Conservation (phyloP, 2,113 vertebrate genomes). For the Brachyhypopomus occidentalis region DNA sequence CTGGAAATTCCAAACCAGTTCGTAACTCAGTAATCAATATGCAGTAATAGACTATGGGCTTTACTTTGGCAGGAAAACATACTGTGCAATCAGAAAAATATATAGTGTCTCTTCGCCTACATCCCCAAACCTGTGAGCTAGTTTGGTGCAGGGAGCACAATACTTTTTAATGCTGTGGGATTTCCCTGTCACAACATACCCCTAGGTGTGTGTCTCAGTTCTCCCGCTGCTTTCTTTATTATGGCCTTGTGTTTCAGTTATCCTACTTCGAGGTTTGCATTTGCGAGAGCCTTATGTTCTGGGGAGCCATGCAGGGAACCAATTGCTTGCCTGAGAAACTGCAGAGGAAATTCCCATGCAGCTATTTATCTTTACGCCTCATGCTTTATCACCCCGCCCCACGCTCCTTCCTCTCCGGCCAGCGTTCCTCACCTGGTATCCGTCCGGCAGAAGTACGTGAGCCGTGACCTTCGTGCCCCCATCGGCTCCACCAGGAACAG, state of each 20-base stretch:
- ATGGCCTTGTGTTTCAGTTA: conserved; percentile 40
- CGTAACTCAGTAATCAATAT: conserved; percentile 6
- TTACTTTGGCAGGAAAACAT: conserved; percentile 4
- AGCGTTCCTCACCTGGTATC: conserved; percentile 74
- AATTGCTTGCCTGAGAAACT: conserved; percentile 29
- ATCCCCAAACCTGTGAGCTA: conserved; percentile 29
- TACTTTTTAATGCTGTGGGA: conserved; percentile 10
- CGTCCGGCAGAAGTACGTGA: conserved; percentile 75
- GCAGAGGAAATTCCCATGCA: not conserved
- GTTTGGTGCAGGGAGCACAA: conserved; percentile 12
- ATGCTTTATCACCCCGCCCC: not conserved
- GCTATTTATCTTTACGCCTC: not conserved
- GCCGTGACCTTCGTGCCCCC: conserved; percentile 69
- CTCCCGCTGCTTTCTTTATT: conserved; percentile 36
- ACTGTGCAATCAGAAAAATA: conserved; percentile 24
- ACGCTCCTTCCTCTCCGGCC: not conserved
- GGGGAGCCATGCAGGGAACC: conserved; percentile 12
- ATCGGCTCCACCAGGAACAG: conserved; percentile 75
- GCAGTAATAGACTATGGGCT: not conserved
- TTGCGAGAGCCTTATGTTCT: conserved; percentile 4
- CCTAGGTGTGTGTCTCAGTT: conserved; percentile 34
- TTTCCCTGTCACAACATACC: conserved; percentile 15
- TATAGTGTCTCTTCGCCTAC: conserved; percentile 6
- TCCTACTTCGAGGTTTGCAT: conserved; percentile 33
- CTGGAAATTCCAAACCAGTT: conserved; percentile 4